These are phyloP conservation scores for Clarias laeviceps DNA, from an alignment of 2,797 vertebrate genomes.

Conservation along the genomic window DNA sequence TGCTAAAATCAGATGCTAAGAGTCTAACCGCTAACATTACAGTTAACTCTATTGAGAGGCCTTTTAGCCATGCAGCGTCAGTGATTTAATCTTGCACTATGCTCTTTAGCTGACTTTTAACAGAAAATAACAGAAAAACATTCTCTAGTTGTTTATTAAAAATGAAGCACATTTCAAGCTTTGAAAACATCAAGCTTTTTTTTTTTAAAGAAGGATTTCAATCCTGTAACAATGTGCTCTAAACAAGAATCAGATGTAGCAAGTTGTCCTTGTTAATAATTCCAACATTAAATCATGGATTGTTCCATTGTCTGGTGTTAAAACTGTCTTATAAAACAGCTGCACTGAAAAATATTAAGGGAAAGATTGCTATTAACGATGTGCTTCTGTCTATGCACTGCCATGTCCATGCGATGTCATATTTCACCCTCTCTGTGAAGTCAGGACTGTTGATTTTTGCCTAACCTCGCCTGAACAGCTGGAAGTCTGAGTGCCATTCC, in stretches of 20 bases:
- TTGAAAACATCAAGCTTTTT: conserved; percentile 8
- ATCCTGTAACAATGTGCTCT: background rate
- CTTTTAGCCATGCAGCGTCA: background rate
- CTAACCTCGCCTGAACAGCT: conserved; percentile 19
- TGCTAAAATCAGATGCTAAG: background rate
- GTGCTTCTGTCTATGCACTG: background rate
- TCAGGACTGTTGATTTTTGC: background rate
- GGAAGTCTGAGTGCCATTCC: background rate
- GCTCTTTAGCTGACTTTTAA: background rate
- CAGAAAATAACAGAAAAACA: background rate
- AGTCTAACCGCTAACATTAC: background rate
- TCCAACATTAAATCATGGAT: background rate
- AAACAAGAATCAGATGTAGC: conserved; percentile 10
- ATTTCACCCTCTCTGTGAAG: background rate
- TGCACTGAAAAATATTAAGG: background rate
- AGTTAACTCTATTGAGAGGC: background rate
- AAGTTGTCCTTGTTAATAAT: background rate
- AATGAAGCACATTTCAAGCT: conserved; percentile 7
- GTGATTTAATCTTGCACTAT: background rate
- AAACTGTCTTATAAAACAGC: background rate
- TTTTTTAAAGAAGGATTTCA: background rate
- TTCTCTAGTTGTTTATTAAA: conserved; percentile 11
- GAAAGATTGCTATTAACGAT: background rate
- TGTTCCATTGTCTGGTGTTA: background rate
- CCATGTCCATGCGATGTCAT: conserved; percentile 18